A percentile compares a stretch with the other conserved stretches of the same genome.
Evolutionary conservation across 2,797 vertebrate genomes (phyloP).

Genomic region (Poeciliopsis paucimaculata): DNA sequence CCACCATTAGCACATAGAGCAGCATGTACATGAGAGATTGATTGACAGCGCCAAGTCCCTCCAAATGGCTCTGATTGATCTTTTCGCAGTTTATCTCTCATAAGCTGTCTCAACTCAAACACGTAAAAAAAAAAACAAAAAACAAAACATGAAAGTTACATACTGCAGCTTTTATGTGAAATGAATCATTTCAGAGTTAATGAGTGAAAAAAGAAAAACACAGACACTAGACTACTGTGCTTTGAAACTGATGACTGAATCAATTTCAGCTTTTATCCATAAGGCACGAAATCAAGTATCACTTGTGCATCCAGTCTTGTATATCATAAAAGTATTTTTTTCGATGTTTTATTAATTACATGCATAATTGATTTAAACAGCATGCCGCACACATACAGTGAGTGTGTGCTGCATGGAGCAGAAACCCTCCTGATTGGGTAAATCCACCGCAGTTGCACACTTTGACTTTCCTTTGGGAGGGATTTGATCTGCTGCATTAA

Average conservation of each 20-base stretch:
- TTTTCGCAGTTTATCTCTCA: no score
- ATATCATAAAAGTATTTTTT: background rate
- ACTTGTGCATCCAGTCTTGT: background rate
- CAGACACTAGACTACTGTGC: no score
- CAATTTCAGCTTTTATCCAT: background rate
- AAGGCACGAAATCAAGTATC: background rate
- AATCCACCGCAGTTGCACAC: background rate
- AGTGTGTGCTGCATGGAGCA: background rate
- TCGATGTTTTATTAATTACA: background rate
- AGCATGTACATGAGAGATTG: no score
- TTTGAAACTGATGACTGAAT: background rate
- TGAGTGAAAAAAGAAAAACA: background rate
- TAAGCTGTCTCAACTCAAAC: no score
- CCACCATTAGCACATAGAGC: no score
- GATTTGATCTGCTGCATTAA: constrained; percentile 9
- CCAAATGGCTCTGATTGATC: no score
- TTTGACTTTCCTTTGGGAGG: background rate
- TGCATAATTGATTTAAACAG: background rate
- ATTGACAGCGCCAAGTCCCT: no score
- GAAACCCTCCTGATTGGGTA: background rate
- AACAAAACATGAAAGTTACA: no score
- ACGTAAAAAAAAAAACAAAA: no score
- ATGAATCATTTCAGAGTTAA: background rate
- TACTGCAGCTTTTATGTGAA: background rate
- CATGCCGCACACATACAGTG: background rate